Conservation (phyloP, 1,140 invertebrate species). For the Heliconius eleuchia region DNA sequence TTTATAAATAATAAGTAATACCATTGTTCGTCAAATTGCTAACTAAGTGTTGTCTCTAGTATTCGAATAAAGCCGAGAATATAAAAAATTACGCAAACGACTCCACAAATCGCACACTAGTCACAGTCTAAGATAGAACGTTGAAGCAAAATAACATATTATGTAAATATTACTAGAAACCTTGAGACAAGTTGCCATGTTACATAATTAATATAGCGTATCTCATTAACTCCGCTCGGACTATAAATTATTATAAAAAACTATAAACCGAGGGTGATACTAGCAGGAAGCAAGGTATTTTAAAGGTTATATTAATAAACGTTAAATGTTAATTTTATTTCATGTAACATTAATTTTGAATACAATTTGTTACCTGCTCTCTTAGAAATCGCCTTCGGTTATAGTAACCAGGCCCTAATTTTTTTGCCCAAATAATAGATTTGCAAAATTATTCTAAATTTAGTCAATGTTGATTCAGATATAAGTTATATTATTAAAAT, state of each 20-base stretch:
- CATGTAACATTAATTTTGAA: not conserved
- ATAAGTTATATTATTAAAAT: too few relatives aligned
- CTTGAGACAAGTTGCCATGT: slow-evolving; percentile 10
- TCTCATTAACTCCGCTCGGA: not conserved
- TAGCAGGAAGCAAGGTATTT: not conserved
- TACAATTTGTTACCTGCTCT: not conserved
- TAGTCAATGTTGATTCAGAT: too few relatives aligned
- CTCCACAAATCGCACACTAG: too few relatives aligned
- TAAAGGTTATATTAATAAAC: slow-evolving; percentile 7
- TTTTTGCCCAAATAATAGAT: too few relatives aligned
- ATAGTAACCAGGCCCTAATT: too few relatives aligned
- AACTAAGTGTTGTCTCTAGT: too few relatives aligned
- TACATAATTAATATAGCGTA: slow-evolving; percentile 8
- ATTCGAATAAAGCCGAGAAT: too few relatives aligned
- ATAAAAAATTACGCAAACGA: too few relatives aligned
- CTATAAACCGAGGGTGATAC: not conserved
- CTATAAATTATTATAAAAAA: slow-evolving; percentile 11
- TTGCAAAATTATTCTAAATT: too few relatives aligned
- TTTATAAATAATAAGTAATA: too few relatives aligned
- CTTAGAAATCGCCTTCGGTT: too few relatives aligned
- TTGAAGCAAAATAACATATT: slow-evolving; percentile 5
- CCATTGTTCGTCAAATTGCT: too few relatives aligned
- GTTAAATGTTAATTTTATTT: not conserved
- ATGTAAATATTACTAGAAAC: not conserved
- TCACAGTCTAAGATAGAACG: not conserved